A percentile compares a stretch with the other conserved stretches of the same genome.
These are phyloP conservation scores for Apostichopus japonicus DNA, from an alignment of 35 echinoderm and acorn worm genomes.

Conservation along the genomic window DNA sequence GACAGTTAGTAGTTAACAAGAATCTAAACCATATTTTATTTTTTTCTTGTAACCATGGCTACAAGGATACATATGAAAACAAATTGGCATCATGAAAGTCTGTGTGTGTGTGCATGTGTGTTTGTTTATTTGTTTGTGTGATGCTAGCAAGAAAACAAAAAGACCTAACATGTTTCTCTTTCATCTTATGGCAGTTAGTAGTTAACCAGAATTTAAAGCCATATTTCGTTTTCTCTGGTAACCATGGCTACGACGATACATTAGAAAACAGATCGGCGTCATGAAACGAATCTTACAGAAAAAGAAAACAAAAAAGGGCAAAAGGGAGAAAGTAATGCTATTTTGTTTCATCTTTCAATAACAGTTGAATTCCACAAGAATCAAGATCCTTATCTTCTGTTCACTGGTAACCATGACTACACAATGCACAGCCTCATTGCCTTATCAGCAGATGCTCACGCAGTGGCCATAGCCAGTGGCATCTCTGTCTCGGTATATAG, in stretches of 20 bases:
- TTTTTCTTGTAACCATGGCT: slow-evolving; percentile 66
- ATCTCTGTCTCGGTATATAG: slow-evolving; percentile 67
- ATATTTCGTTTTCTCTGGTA: slow-evolving; percentile 73
- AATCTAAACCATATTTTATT: slow-evolving; percentile 75
- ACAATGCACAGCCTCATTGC: slow-evolving; percentile 71
- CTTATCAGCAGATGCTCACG: slow-evolving; percentile 72
- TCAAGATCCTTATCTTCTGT: slow-evolving; percentile 88
- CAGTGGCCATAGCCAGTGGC: slow-evolving; percentile 76
- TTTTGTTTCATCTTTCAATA: neutral
- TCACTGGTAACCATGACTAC: slow-evolving; percentile 74
- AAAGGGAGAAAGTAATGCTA: too few relatives aligned
- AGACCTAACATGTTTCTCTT: too few relatives aligned
- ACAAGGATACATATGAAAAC: slow-evolving; percentile 46
- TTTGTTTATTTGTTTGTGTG: too few relatives aligned
- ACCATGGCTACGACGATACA: slow-evolving; percentile 60
- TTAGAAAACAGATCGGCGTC: neutral
- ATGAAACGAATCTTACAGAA: too few relatives aligned
- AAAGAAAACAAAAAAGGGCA: too few relatives aligned
- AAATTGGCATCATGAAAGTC: too few relatives aligned
- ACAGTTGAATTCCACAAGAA: slow-evolving; percentile 91
- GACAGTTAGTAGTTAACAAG: slow-evolving; percentile 79
- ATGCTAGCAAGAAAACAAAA: too few relatives aligned
- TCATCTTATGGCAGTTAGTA: slow-evolving; percentile 62
- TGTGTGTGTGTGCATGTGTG: too few relatives aligned
- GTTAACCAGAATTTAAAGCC: slow-evolving; percentile 78